Percentiles rank a stretch among this genome's conserved stretches.
These are phyloP conservation scores for Maniola jurtina DNA, from an alignment of 1,140 invertebrate genomes.

Conservation along the genomic window DNA sequence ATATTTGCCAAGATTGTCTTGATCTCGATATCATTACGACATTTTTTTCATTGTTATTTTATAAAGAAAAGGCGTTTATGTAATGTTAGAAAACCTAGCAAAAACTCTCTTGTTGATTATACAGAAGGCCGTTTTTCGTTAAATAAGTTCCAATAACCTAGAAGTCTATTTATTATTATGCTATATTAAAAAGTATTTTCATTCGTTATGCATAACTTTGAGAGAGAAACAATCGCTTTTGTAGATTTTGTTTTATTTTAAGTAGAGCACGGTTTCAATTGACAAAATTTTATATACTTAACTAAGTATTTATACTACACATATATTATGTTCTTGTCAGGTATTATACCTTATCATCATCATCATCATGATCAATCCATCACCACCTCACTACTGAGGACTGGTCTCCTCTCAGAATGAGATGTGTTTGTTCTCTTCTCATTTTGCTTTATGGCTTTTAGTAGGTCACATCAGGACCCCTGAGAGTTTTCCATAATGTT, in stretches of 20 bases:
- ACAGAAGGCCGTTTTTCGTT: constrained; percentile 8
- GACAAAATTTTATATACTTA: neutral
- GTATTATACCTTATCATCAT: too few species aligned
- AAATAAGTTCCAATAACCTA: constrained; percentile 15
- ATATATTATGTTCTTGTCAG: too few species aligned
- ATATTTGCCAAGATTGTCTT: constrained; percentile 22
- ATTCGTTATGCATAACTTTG: neutral
- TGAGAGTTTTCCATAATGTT: too few species aligned
- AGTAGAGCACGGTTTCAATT: neutral
- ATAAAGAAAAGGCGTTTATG: constrained; percentile 2
- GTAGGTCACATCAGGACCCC: too few species aligned
- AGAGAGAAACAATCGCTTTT: neutral
- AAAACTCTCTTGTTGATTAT: constrained; percentile 12
- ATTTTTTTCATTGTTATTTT: constrained; percentile 15
- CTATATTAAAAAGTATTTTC: constrained; percentile 2
- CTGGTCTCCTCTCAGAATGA: too few species aligned
- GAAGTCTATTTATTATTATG: constrained; percentile 9
- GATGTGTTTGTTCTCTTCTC: too few species aligned
- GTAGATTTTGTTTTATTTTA: neutral
- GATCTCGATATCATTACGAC: constrained; percentile 1
- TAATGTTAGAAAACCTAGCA: constrained; percentile 12
- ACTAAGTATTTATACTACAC: too few species aligned
- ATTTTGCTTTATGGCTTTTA: too few species aligned
- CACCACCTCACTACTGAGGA: too few species aligned
- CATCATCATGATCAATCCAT: too few species aligned